Base-by-base conservation (phyloP, 2,113 vertebrate species). In the Neotoma lepida region DNA sequence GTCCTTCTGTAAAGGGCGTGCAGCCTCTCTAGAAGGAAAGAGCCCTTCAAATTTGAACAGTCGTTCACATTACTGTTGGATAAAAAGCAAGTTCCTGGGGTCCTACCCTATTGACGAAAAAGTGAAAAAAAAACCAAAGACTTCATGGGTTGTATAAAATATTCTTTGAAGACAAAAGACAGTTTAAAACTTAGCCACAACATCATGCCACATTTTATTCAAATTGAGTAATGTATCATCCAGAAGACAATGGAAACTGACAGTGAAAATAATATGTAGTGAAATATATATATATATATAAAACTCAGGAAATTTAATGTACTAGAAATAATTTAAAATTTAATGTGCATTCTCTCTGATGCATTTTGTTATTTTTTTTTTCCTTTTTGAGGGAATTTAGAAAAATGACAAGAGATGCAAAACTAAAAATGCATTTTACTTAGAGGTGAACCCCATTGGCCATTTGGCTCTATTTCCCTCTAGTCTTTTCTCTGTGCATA, bases 141-240 rank as follows among this genome's bases (percentile, higher is more conserved):
- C 61, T 63, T 35, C 82, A 46, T 46, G 17, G 61, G 9, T 33
- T 84, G 33, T 46, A 33, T 12, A 30, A 85, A 81, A 73, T 81
- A 66, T 51, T 33, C 18, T 90, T 84, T 92, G 44, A 92, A 94
- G 61, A 90, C 95, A 63, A 95, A 96, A 95, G 28, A 85, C 89
- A 86, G 80, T 56, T 46, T n/a, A 92, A 88, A 93, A 51, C 58
- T 80, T 82, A 66, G 78, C 56, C 82, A 94, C 66, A 86, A 80
- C 89, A 95, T 24, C 28, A 35, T 71, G 70, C 61, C 12, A 76
- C 49, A 73, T 90, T 95, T 95, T 80, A 82, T 35, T 49, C 88
- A 92, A 64, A n/a, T 70, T 92, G 77, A 86, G 39, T 91, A 90
- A 93, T 63, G 17, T 78, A 76, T 86, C 20, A 58, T 54, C 13